Evolutionary conservation across 2,888 invertebrate species (phyloP), one percentile per base, ranked within the genome.

Genomic region (Salticus scenicus): DNA sequence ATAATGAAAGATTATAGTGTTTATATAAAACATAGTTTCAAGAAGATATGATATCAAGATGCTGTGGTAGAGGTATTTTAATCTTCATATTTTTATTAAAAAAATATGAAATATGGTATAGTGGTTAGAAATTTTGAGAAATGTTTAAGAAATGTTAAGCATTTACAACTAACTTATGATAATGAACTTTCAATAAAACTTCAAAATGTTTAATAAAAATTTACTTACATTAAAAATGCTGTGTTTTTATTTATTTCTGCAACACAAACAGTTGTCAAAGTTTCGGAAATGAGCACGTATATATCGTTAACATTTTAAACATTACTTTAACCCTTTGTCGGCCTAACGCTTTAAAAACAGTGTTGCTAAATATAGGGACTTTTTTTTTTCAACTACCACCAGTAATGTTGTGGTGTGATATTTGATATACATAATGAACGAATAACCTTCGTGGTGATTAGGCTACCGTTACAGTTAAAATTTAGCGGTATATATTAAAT

Each of bases 41-140:
- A 57, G 1, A 57, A 24, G 24, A 57, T 4, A 57, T 24, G 1
- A 5, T 57, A 24, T 17, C 7, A 57, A 12, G 2, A 12, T 47
- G 17, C 20, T 57, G 57, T 24, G 24, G 57, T 83, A 83, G 82
- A 41, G 72, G 76, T 83, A 75, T 83, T 57, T 17, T 76, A 79
- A 83, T 72, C 76, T 83, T 76, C 82, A 64, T 83, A 83, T 83
- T 83, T 83, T 83, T 83, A 83, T 51, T 72, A 83, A 71, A 76
- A 76, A 69, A 73, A 28, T 33, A 33, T 37, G 4, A 7, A 37
- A 67, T 20, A 67, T 75, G 75, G 1, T 57, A 47, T 57, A 57
- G 57, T 57, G 24, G 20, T 57, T 57, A 57, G 57, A 5, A 57
- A 57, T 7, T 57, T 57, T 57, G 57, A 57, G 24, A 47, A 2